Evolutionary conservation across 35 echinoderm and acorn worm species (phyloP).

Genomic region (Anneissia japonica): DNA sequence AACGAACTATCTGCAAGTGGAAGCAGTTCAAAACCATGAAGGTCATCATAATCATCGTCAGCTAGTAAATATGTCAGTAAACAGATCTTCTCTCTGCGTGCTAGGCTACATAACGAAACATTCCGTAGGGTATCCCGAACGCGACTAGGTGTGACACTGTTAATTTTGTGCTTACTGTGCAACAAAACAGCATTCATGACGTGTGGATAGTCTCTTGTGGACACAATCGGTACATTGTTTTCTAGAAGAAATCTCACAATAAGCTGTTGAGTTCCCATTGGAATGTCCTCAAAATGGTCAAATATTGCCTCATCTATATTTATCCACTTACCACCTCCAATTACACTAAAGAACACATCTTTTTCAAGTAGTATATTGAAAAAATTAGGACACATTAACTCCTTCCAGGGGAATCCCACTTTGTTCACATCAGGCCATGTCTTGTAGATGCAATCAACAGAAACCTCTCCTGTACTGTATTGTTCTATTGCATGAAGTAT

Average conservation of each 20-base stretch:
- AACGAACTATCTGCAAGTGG: slow-evolving; percentile 40
- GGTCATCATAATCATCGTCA: background rate
- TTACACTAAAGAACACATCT: slow-evolving; percentile 38
- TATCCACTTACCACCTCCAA: slow-evolving; percentile 25
- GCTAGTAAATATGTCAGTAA: slow-evolving; percentile 37
- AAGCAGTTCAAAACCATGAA: slow-evolving; percentile 20
- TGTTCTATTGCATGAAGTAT: slow-evolving; percentile 10
- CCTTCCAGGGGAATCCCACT: slow-evolving; percentile 37
- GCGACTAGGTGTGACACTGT: slow-evolving; percentile 13
- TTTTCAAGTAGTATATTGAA: slow-evolving; percentile 30
- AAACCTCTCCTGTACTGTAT: background rate
- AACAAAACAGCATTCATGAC: background rate
- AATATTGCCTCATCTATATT: slow-evolving; percentile 37
- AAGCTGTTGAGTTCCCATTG: slow-evolving; percentile 6
- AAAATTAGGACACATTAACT: slow-evolving; percentile 23
- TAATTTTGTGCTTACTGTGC: background rate
- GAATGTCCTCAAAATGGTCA: background rate
- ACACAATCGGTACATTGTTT: background rate
- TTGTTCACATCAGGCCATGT: slow-evolving; percentile 36
- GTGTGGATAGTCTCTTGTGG: background rate
- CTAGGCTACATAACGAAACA: slow-evolving; percentile 7
- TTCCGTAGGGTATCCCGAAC: slow-evolving; percentile 4
- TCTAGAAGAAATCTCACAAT: slow-evolving; percentile 5
- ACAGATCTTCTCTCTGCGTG: slow-evolving; percentile 17
- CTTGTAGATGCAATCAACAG: slow-evolving; percentile 42